Percentiles rank a stretch among this genome's conserved stretches.
phyloP scores from a whole-genome alignment of 2,888 invertebrate species.

The Metopia argyrocephala region DNA sequence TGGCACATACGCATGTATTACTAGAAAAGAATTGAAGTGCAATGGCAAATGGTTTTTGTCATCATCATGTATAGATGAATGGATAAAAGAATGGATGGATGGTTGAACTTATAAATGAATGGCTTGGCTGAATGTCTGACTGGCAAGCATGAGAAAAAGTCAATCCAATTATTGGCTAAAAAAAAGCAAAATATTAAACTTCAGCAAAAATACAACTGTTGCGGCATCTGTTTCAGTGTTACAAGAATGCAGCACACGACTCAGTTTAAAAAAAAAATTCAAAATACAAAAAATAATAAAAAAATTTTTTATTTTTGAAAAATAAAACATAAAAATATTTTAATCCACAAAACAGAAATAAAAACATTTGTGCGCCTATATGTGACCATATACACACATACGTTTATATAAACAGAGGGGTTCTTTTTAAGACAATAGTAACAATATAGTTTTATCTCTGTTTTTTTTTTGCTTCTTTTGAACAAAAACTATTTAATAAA shows the following conservation, averaged over 20 bases:
- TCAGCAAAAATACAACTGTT: constrained; percentile 48
- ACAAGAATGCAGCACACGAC: constrained; percentile 27
- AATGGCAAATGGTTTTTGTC: constrained; percentile 46
- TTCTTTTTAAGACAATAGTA: not conserved
- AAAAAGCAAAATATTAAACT: constrained; percentile 40
- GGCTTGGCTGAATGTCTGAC: constrained; percentile 11
- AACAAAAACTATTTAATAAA: not conserved
- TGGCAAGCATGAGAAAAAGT: constrained; percentile 46
- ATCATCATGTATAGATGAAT: constrained; percentile 18
- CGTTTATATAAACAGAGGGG: not conserved
- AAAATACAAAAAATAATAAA: constrained; percentile 14
- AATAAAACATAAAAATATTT: constrained; percentile 24
- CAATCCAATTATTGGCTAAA: constrained; percentile 41
- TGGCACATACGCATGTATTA: not conserved
- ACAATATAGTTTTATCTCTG: not conserved
- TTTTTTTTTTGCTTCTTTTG: not conserved
- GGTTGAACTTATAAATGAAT: constrained; percentile 15
- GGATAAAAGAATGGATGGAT: constrained; percentile 12
- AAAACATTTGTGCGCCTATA: constrained; percentile 8
- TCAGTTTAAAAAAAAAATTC: not conserved
- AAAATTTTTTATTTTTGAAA: too few species aligned
- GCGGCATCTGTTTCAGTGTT: constrained; percentile 49
- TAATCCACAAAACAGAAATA: not conserved
- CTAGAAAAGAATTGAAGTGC: constrained; percentile 34
- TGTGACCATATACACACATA: not conserved